Conservation (phyloP, 2,113 vertebrate genomes). For the Eurystomus gularis region DNA sequence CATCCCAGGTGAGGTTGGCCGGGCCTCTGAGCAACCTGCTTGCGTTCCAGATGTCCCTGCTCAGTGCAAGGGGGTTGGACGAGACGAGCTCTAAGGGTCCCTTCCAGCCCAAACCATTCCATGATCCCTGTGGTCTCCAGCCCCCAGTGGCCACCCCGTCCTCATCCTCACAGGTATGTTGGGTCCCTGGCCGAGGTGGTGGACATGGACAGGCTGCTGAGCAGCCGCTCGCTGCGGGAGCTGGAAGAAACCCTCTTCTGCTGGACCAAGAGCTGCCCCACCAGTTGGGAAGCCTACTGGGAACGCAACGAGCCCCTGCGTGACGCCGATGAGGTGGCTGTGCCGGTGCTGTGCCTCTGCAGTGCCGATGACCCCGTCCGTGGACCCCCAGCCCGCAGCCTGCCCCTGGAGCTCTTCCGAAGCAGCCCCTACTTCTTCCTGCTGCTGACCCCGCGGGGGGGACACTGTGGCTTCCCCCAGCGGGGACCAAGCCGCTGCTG, state of each 20-base stretch:
- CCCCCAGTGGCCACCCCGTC: neutral
- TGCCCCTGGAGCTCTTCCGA: slow-evolving; percentile 82
- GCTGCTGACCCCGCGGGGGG: slow-evolving; percentile 76
- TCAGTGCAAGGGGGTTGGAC: neutral
- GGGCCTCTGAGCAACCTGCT: neutral
- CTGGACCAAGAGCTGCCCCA: slow-evolving; percentile 43
- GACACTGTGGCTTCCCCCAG: slow-evolving; percentile 84
- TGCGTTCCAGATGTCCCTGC: neutral
- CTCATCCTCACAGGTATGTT: slow-evolving; percentile 74
- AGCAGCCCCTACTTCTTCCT: slow-evolving; percentile 88
- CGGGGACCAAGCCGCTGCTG: slow-evolving; percentile 65
- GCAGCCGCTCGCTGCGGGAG: slow-evolving; percentile 78
- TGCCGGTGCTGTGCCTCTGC: slow-evolving; percentile 86
- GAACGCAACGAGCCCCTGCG: slow-evolving; percentile 88
- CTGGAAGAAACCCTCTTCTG: slow-evolving; percentile 87
- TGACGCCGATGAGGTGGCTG: slow-evolving; percentile 86
- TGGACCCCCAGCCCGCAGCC: slow-evolving; percentile 59
- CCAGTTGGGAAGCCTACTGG: slow-evolving; percentile 87
- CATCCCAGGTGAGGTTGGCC: neutral
- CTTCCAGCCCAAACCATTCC: neutral
- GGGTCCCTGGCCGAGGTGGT: slow-evolving; percentile 75
- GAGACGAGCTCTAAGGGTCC: neutral
- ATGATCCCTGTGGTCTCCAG: neutral
- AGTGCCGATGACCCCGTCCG: slow-evolving; percentile 85
- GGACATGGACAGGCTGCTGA: slow-evolving; percentile 72